These are phyloP conservation scores for Brachionus rotundiformis DNA, from an alignment of 1,140 invertebrate species.

Conservation along the genomic window DNA sequence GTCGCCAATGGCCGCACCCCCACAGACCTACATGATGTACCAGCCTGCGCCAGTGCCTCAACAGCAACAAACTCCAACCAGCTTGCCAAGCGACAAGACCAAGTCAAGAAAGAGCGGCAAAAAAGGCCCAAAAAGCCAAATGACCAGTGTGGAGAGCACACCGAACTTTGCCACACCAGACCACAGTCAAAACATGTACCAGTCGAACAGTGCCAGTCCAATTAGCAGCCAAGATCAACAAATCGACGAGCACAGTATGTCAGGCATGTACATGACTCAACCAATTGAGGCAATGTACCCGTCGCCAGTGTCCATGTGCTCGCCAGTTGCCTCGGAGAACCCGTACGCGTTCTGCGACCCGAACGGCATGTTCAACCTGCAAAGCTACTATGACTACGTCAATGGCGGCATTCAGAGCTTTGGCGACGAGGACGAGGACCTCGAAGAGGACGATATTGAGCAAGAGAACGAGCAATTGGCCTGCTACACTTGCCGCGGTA, in stretches of 20 bases:
- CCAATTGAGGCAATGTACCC: slow-evolving; percentile 5
- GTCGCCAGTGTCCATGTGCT: slow-evolving; percentile 20
- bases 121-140: not conserved
- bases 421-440: slow-evolving; percentile 20
- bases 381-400: slow-evolving; percentile 31
- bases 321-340: not conserved
- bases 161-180: not conserved
- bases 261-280: not conserved
- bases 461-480: slow-evolving; percentile 44
- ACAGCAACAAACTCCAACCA: slow-evolving; percentile 30
- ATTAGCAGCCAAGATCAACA: not conserved
- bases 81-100: not conserved
- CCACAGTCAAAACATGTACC: not conserved
- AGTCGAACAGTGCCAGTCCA: not conserved
- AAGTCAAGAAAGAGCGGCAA: not conserved
- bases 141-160: slow-evolving; percentile 2
- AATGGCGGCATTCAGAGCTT: slow-evolving; percentile 10
- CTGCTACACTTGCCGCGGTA: slow-evolving; percentile 45
- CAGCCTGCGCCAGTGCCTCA: not conserved
- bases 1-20: slow-evolving; percentile 17
- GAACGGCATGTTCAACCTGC: not conserved
- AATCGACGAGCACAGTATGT: not conserved
- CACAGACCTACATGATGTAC: slow-evolving; percentile 37
- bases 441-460: slow-evolving; percentile 29
- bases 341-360: slow-evolving; percentile 23